Percentiles rank a stretch among this genome's conserved stretches.
These are phyloP conservation scores for Harpagoxenus sublaevis DNA, from an alignment of 2,888 invertebrate species.

Conservation along the genomic window DNA sequence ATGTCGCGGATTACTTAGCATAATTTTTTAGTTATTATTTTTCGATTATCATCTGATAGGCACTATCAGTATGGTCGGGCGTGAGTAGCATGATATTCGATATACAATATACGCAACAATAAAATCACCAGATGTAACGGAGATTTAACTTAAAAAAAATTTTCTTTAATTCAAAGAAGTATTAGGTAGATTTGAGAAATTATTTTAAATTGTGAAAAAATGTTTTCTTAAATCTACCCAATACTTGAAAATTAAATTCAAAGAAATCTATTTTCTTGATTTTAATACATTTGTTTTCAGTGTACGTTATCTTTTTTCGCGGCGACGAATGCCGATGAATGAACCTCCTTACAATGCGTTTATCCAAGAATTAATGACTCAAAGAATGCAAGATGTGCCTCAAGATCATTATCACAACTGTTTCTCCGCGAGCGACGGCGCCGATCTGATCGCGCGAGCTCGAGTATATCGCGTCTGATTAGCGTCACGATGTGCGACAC, in stretches of 20 bases:
- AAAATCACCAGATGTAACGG: background rate
- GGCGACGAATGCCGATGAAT: slow-evolving; percentile 2
- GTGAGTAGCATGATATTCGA: background rate
- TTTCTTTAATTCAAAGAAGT: no score
- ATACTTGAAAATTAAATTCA: no score
- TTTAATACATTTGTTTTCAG: no score
- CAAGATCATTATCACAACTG: slow-evolving; percentile 31
- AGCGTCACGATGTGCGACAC: background rate
- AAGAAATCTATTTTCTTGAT: no score
- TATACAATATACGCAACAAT: background rate
- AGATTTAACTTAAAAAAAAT: background rate
- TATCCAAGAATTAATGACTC: background rate
- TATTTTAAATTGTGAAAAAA: no score
- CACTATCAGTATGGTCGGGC: background rate
- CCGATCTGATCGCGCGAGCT: slow-evolving; percentile 14
- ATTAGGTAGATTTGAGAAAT: no score
- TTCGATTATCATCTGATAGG: no score
- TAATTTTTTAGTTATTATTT: background rate
- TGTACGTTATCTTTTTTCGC: background rate
- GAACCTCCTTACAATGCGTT: slow-evolving; percentile 8
- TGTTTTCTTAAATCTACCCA: no score
- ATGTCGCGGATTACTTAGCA: background rate
- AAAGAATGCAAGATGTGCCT: background rate
- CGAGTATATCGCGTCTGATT: slow-evolving; percentile 21
- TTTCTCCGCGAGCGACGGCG: background rate